Evolutionary conservation across 2,113 vertebrate species (phyloP).

Genomic region (Poeciliopsis turrubarensis): DNA sequence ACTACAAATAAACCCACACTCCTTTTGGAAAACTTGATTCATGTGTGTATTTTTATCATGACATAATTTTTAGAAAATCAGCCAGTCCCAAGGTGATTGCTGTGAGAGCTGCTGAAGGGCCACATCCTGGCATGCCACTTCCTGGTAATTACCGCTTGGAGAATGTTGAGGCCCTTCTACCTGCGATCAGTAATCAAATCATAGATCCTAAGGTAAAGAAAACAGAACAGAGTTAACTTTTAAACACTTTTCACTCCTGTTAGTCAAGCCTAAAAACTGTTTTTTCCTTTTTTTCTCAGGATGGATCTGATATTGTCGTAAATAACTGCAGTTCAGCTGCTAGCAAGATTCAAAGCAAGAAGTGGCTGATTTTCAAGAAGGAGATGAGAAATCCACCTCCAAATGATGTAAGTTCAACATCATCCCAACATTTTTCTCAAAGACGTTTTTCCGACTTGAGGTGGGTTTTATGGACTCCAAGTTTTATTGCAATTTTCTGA

Average conservation of each 20-base stretch:
- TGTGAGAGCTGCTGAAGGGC: constrained; percentile 71
- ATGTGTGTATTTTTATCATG: constrained; percentile 12
- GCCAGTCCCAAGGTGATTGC: constrained; percentile 83
- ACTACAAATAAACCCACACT: neutral
- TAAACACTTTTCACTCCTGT: neutral
- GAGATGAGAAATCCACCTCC: constrained; percentile 72
- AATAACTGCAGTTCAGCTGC: constrained; percentile 81
- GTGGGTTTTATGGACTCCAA: too few relatives aligned
- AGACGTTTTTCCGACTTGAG: too few relatives aligned
- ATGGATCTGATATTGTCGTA: constrained; percentile 85
- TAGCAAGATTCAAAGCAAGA: constrained; percentile 76
- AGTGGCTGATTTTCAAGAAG: constrained; percentile 77
- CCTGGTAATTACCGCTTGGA: constrained; percentile 71
- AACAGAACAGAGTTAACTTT: neutral
- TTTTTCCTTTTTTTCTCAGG: constrained; percentile 74
- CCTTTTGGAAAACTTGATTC: neutral
- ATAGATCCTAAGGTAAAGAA: constrained; percentile 87
- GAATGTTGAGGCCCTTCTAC: constrained; percentile 82
- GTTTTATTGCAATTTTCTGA: too few relatives aligned
- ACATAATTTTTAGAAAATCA: constrained; percentile 81
- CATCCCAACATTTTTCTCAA: neutral
- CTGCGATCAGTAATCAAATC: constrained; percentile 81
- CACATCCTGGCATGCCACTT: constrained; percentile 68
- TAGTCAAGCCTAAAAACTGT: neutral
- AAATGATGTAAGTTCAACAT: constrained; percentile 80